These are phyloP conservation scores for Sorex maritimensis DNA, from an alignment of 2,797 vertebrate genomes.

Conservation along the genomic window DNA sequence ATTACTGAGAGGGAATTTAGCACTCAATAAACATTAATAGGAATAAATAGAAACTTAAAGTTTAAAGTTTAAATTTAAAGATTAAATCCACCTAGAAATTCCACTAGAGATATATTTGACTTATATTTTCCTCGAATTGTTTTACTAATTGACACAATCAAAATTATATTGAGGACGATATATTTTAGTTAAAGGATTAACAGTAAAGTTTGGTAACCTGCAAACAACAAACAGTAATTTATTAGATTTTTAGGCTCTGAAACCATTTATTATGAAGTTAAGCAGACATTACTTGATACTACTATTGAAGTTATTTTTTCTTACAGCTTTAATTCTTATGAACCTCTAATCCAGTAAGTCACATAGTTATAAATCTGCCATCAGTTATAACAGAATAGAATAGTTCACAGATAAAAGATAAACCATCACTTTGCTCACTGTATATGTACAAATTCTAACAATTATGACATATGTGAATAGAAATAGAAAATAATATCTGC, in stretches of 20 bases:
- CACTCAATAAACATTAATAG: neutral
- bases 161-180: neutral
- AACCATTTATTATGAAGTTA: neutral
- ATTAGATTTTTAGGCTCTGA: neutral
- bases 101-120: neutral
- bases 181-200: conserved; percentile 34
- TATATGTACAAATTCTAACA: neutral
- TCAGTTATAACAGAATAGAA: neutral
- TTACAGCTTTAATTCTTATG: neutral
- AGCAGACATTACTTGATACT: neutral
- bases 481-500: neutral
- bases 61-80: too few relatives aligned
- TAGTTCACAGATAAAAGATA: neutral
- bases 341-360: neutral
- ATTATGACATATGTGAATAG: neutral
- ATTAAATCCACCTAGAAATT: neutral
- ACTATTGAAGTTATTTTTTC: neutral
- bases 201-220: neutral
- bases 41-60: neutral
- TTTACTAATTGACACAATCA: neutral
- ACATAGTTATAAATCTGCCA: conserved; percentile 43
- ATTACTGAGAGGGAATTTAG: neutral
- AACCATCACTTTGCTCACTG: neutral
- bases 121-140: neutral
- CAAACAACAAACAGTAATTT: neutral